Evolutionary conservation across 2,797 vertebrate genomes (phyloP), one percentile per base, ranked within the genome.

Genomic region (Masticophis lateralis): DNA sequence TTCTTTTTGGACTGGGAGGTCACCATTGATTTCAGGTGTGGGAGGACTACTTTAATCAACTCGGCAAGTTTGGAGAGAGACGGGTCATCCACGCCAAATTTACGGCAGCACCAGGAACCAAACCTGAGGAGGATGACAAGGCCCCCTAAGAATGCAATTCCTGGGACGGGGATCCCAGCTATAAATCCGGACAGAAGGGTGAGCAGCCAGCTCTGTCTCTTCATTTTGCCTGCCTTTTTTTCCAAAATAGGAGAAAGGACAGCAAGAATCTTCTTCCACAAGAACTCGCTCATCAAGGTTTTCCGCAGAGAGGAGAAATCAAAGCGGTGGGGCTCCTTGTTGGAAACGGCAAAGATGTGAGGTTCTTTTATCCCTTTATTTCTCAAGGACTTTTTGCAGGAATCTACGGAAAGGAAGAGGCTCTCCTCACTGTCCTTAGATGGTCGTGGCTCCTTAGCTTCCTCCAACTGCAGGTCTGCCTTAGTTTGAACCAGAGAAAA

Each of bases 401-500:
- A 13, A 0, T 95, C 51, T 14, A 90, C 95, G 66, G 98, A 96
- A 7, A 0, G 0, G 1, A 6, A 1, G 11, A 97, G 94, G 8
- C 5, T 18, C 14, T 92, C n/a, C 43, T 60, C 22, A 3, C 88
- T 61, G 16, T 27, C 37, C 5, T 9, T 1, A 0, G 59, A 57
- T 2, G 25, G 59, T 14, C 1, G 14, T 5, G 13, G 6, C 5
- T 47, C 94, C 7, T 11, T 57, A 1, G 87, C 32, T 1, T 74
- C 55, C 0, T 4, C 0, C 4, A 98, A 2, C 16, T 95, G 88
- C 0, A 95, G 20, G 61, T 98, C 97, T 12, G 96, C 95, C 92
- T 97, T 98, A 79, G 95, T 92, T 32, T 96, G 95, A 37, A 97
- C 95, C 94, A 97, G 97, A 47, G 37, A 92, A 28, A 94, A 92